These are phyloP conservation scores for Hoplodrina blanda DNA, from an alignment of 2,888 invertebrate species.

Conservation along the genomic window DNA sequence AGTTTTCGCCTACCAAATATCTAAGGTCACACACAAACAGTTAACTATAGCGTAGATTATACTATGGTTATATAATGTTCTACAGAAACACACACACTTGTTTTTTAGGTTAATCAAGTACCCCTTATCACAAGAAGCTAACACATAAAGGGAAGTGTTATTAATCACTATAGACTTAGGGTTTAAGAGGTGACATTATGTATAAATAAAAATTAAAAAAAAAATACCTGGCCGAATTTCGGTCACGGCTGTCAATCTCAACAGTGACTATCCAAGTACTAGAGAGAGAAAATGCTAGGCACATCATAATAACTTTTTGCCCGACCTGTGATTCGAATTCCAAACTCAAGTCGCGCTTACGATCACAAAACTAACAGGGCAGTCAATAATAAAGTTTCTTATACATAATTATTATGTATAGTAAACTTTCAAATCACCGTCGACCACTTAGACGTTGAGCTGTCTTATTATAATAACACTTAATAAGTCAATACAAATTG, in stretches of 20 bases:
- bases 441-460: conserved; percentile 16
- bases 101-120: conserved; percentile 32
- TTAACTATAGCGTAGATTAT: neutral
- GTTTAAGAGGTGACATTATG: no score
- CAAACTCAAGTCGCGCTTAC: no score
- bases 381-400: no score
- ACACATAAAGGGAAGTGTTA: conserved; percentile 1
- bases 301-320: no score
- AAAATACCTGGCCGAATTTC: no score
- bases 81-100: neutral
- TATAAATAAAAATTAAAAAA: no score
- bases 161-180: neutral
- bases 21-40: neutral
- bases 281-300: no score
- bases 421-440: conserved; percentile 27
- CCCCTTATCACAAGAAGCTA: conserved; percentile 35
- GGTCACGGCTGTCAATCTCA: no score
- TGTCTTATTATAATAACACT: conserved; percentile 4
- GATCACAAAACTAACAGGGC: no score
- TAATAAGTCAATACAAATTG: conserved; percentile 1
- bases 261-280: no score
- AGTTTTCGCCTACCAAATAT: neutral
- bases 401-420: neutral
- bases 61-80: neutral
- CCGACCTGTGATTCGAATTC: no score